A percentile compares a stretch with the other conserved stretches of the same genome.
These are phyloP conservation scores for Lordiphosa fenestrarum DNA, from an alignment of 2,888 invertebrate genomes.

Conservation along the genomic window DNA sequence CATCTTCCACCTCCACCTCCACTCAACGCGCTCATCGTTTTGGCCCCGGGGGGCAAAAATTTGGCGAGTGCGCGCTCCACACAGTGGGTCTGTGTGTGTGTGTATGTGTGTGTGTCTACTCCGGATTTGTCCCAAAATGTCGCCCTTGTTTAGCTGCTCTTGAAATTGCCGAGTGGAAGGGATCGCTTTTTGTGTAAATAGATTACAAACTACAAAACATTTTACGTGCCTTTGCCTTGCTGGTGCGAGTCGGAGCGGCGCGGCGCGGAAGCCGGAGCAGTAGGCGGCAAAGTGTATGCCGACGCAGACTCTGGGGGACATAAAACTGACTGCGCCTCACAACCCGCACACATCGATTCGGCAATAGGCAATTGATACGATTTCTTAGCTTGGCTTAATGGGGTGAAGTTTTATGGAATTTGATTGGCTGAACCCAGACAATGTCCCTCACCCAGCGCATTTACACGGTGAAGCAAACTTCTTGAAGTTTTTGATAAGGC, in stretches of 20 bases:
- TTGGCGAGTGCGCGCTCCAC: slow-evolving; percentile 28
- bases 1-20: neutral
- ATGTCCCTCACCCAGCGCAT: too few relatives aligned
- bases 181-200: slow-evolving; percentile 69
- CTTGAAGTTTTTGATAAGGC: too few relatives aligned
- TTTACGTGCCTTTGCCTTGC: slow-evolving; percentile 49
- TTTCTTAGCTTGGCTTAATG: too few relatives aligned
- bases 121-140: slow-evolving; percentile 40
- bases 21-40: too few relatives aligned
- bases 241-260: neutral
- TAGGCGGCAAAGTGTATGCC: too few relatives aligned
- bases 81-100: slow-evolving; percentile 3
- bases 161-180: slow-evolving; percentile 56
- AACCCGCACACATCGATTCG: neutral
- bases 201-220: slow-evolving; percentile 78
- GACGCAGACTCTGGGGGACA: neutral
- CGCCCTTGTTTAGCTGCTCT: slow-evolving; percentile 50
- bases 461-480: too few relatives aligned
- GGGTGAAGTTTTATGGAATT: too few relatives aligned
- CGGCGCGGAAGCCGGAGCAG: neutral
- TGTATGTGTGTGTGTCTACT: slow-evolving; percentile 13
- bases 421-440: too few relatives aligned
- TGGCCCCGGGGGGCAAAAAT: slow-evolving; percentile 24
- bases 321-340: neutral
- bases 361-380: too few relatives aligned